Evolutionary conservation across 2,113 vertebrate species (phyloP).

Genomic region (Apaloderma vittatum): DNA sequence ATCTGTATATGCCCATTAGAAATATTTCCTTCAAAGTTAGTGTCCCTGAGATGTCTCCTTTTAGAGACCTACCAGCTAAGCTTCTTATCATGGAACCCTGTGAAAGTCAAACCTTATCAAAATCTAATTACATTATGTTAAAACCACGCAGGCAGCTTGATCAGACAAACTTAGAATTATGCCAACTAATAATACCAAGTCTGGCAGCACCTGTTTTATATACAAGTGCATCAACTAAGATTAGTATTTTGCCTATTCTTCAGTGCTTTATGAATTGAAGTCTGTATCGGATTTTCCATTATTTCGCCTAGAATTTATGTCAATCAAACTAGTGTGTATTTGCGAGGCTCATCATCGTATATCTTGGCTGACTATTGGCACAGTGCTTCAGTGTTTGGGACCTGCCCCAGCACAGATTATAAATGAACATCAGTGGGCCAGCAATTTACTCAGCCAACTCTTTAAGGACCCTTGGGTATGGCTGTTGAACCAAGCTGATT

Average conservation of each 20-base stretch:
- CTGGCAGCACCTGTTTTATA: background rate
- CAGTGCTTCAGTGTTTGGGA: background rate
- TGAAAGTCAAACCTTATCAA: background rate
- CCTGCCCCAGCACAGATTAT: background rate
- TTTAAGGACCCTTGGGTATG: background rate
- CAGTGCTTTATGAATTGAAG: background rate
- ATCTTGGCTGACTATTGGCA: background rate
- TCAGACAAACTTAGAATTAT: background rate
- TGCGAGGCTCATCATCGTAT: background rate
- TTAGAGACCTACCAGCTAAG: background rate
- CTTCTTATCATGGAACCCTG: background rate
- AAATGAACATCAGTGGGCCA: background rate
- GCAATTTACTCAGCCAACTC: background rate
- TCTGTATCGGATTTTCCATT: constrained; percentile 40
- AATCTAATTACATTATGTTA: background rate
- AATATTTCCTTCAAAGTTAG: background rate
- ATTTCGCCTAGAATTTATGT: constrained; percentile 11
- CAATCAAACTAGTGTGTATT: background rate
- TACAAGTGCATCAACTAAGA: background rate
- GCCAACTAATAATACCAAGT: background rate
- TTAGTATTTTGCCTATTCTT: background rate
- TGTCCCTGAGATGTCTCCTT: background rate
- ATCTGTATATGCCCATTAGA: background rate
- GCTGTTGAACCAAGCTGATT: constrained; percentile 16
- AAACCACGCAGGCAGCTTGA: background rate